These are phyloP conservation scores for Thelaira solivaga DNA, from an alignment of 2,888 invertebrate genomes.

Conservation along the genomic window DNA sequence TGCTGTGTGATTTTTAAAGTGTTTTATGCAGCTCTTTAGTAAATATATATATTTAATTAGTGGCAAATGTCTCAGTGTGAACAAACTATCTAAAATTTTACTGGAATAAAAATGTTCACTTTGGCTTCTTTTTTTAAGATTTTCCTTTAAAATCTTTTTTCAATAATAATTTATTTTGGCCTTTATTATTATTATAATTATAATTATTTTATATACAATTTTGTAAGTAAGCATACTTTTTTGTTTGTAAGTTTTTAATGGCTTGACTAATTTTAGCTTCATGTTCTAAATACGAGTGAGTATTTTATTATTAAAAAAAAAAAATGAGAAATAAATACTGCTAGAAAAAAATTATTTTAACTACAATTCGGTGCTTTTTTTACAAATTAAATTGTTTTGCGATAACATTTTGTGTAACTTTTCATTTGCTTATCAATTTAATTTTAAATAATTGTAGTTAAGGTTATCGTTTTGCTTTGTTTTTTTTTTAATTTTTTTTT, in stretches of 20 bases:
- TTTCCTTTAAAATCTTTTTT: slow-evolving; percentile 17
- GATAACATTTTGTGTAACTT: slow-evolving; percentile 21
- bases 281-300: slow-evolving; percentile 28
- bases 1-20: no score
- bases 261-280: slow-evolving; percentile 37
- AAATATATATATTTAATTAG: no score
- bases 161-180: slow-evolving; percentile 39
- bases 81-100: not conserved
- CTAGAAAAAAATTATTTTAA: slow-evolving; percentile 34
- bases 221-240: not conserved
- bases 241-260: not conserved
- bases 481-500: slow-evolving; percentile 10
- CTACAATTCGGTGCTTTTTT: slow-evolving; percentile 36
- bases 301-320: no score
- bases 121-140: slow-evolving; percentile 8
- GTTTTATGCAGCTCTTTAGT: no score
- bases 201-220: slow-evolving; percentile 24
- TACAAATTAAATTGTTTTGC: not conserved
- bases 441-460: not conserved
- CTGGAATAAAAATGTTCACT: not conserved
- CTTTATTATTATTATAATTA: not conserved
- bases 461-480: no score
- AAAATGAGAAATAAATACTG: slow-evolving; percentile 46
- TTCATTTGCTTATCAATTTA: slow-evolving; percentile 6
- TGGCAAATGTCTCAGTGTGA: slow-evolving; percentile 42